Conservation (phyloP, 2,113 vertebrate species). For the Apaloderma vittatum region DNA sequence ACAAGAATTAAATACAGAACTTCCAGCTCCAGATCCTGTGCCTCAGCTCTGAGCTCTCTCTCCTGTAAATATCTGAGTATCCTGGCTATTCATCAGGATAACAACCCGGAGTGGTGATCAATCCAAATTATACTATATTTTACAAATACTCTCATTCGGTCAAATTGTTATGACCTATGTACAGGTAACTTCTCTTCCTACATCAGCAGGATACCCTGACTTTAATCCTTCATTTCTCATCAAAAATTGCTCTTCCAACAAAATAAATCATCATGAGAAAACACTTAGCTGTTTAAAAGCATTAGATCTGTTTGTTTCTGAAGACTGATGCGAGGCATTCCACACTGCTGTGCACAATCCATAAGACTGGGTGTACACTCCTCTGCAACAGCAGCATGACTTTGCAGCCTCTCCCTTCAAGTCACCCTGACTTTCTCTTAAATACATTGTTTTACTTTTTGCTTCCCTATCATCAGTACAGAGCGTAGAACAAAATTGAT, state of each 20-base stretch:
- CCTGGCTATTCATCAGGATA: neutral
- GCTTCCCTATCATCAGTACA: neutral
- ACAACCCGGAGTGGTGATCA: neutral
- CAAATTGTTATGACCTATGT: neutral
- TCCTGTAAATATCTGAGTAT: neutral
- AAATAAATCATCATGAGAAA: neutral
- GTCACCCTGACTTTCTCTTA: neutral
- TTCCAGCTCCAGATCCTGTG: neutral
- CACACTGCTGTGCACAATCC: fast-evolving
- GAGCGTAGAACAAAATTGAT: neutral
- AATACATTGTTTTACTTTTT: neutral
- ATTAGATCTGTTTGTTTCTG: neutral
- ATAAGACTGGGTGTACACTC: neutral
- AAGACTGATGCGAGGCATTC: neutral
- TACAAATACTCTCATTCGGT: neutral
- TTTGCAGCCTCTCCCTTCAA: neutral
- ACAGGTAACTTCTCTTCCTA: neutral
- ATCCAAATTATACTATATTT: neutral
- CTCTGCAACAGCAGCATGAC: fast-evolving
- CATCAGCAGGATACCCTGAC: neutral
- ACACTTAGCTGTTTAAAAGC: neutral
- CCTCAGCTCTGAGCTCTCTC: neutral
- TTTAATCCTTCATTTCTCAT: neutral
- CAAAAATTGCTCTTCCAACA: neutral
- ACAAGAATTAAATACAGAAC: neutral